Conservation (phyloP, 2,113 vertebrate species). For the Gadus macrocephalus region DNA sequence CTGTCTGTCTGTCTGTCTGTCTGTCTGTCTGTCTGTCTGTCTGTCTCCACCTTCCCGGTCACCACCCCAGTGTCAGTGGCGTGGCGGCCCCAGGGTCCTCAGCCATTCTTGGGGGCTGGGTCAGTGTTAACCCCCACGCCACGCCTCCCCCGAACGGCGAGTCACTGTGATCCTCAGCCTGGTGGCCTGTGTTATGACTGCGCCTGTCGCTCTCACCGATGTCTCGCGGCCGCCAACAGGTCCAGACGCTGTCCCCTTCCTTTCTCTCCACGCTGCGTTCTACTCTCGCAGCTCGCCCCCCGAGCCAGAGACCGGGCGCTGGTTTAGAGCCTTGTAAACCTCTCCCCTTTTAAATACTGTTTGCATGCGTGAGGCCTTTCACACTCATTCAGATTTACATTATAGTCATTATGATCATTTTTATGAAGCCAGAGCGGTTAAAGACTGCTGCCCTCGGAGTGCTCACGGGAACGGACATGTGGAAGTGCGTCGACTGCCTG, state of each 20-base stretch:
- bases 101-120: too few relatives aligned
- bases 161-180: too few relatives aligned
- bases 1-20: too few relatives aligned
- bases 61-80: neutral
- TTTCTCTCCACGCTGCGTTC: constrained; percentile 33
- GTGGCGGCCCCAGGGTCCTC: too few relatives aligned
- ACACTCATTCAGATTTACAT: constrained; percentile 68
- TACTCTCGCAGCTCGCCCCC: constrained; percentile 25
- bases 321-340: constrained; percentile 72
- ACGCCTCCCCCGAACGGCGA: too few relatives aligned
- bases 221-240: constrained; percentile 11
- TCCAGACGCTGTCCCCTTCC: constrained; percentile 54
- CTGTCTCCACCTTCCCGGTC: neutral
- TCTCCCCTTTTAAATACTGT: constrained; percentile 66
- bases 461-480: constrained; percentile 15
- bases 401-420: constrained; percentile 63
- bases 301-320: constrained; percentile 39
- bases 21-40: neutral
- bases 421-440: constrained; percentile 59
- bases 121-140: neutral
- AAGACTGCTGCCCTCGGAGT: constrained; percentile 57
- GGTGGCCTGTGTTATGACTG: too few relatives aligned
- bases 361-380: constrained; percentile 66
- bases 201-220: too few relatives aligned
- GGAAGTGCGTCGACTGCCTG: constrained; percentile 44